Evolutionary conservation across 2,888 invertebrate genomes (phyloP).

Genomic region (Ommatoiulus sabulosus): DNA sequence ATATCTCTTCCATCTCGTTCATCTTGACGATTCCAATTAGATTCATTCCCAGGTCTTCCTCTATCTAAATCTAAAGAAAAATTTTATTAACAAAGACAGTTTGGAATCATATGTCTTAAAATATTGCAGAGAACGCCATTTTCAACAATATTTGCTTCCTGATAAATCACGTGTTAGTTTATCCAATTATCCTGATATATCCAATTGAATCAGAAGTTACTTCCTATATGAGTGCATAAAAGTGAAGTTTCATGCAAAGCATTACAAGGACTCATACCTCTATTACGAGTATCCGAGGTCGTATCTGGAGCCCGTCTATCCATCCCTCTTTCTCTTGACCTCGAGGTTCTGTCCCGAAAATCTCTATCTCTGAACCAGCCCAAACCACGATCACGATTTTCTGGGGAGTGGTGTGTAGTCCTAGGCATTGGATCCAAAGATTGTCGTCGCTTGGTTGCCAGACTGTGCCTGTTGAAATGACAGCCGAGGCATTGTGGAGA

Average conservation of each 20-base stretch:
- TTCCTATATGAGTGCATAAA: too few species aligned
- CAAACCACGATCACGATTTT: conserved; percentile 35
- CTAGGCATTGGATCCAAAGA: conserved; percentile 37
- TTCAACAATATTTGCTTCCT: too few species aligned
- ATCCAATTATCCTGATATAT: too few species aligned
- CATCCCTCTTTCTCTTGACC: conserved; percentile 48
- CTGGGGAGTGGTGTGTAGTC: neutral
- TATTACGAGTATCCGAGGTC: conserved; percentile 28
- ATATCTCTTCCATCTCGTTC: conserved; percentile 47
- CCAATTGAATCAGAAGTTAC: too few species aligned
- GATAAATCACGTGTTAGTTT: too few species aligned
- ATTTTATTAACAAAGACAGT: neutral
- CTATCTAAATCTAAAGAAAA: neutral
- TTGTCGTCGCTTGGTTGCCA: conserved; percentile 52
- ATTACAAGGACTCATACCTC: neutral
- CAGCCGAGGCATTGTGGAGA: conserved; percentile 47
- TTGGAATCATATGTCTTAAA: neutral
- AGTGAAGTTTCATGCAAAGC: neutral
- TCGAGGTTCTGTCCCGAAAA: neutral
- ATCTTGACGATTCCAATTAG: conserved; percentile 36
- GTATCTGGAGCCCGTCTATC: conserved; percentile 42
- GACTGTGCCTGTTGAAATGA: conserved; percentile 55
- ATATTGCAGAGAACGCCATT: too few species aligned
- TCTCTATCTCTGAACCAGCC: conserved; percentile 41
- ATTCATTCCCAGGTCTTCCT: conserved; percentile 10